These are phyloP conservation scores for Colletes gigas DNA, from an alignment of 1,140 invertebrate species.

Conservation along the genomic window DNA sequence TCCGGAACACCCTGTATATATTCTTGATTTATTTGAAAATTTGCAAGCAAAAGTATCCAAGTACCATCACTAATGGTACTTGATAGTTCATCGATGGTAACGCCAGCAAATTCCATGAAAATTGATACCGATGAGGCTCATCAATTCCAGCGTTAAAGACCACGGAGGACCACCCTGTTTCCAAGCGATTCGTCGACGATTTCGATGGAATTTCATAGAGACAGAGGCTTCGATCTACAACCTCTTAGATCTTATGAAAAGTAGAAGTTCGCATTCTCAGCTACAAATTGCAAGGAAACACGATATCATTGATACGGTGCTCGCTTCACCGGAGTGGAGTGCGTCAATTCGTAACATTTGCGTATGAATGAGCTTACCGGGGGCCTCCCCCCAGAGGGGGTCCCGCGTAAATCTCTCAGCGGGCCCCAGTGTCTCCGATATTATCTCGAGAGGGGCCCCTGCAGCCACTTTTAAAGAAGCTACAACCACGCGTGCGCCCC, in stretches of 20 bases:
- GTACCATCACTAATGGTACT: neutral
- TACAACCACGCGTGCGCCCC: conserved; percentile 53
- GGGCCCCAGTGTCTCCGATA: conserved; percentile 67
- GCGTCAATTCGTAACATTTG: conserved; percentile 71
- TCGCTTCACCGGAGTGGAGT: conserved; percentile 36
- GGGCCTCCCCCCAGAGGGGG: conserved; percentile 48
- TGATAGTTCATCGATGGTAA: no score
- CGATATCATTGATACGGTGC: conserved; percentile 65
- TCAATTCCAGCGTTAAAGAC: neutral
- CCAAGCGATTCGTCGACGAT: neutral
- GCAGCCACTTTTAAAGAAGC: conserved; percentile 61
- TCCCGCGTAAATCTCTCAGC: conserved; percentile 72
- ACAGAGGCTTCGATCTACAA: neutral
- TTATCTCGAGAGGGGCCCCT: conserved; percentile 61
- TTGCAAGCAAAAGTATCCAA: no score
- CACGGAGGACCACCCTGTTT: neutral
- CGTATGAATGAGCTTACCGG: conserved; percentile 69
- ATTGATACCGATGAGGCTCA: neutral
- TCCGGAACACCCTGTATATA: no score
- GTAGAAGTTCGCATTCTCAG: neutral
- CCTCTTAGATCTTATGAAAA: neutral
- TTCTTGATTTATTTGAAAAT: neutral
- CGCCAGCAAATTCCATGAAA: neutral
- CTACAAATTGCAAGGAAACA: conserved; percentile 56
- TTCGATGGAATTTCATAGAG: neutral